A percentile compares a stretch with the other conserved stretches of the same genome.
phyloP scores from a whole-genome alignment of 2,888 invertebrate species.

The Nycteola revayana region DNA sequence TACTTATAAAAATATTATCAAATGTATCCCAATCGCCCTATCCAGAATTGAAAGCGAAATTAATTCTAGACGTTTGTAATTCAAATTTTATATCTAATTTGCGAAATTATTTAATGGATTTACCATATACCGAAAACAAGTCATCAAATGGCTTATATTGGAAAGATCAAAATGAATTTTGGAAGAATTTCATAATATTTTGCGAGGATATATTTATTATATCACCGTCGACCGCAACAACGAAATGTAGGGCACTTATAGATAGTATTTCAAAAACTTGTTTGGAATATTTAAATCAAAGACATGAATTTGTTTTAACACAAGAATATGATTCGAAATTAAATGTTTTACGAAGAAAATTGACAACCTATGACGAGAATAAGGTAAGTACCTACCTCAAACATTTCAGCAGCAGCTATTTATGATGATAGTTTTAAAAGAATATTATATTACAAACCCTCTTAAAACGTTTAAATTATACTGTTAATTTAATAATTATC shows the following conservation, averaged over 20 bases:
- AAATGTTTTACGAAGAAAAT: slow-evolving; percentile 37
- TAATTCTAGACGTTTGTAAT: slow-evolving; percentile 57
- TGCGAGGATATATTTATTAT: slow-evolving; percentile 55
- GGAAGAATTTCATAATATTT: slow-evolving; percentile 55
- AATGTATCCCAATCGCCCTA: slow-evolving; percentile 60
- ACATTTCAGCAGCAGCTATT: too few relatives aligned
- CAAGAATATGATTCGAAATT: slow-evolving; percentile 40
- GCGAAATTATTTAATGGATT: slow-evolving; percentile 53
- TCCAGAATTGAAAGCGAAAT: slow-evolving; percentile 50
- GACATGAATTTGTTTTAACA: slow-evolving; percentile 43
- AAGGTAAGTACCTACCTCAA: too few relatives aligned
- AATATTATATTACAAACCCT: too few relatives aligned
- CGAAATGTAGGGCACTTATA: slow-evolving; percentile 55
- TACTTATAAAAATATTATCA: slow-evolving; percentile 61
- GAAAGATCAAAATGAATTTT: slow-evolving; percentile 56
- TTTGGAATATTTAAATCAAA: slow-evolving; percentile 45
- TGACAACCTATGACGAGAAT: slow-evolving; percentile 40
- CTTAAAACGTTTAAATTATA: too few relatives aligned
- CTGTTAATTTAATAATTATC: too few relatives aligned
- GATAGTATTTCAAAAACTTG: slow-evolving; percentile 49
- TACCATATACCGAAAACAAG: slow-evolving; percentile 44
- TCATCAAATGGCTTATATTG: slow-evolving; percentile 48
- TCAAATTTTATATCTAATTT: slow-evolving; percentile 52
- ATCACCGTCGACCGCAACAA: slow-evolving; percentile 55
- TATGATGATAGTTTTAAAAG: too few relatives aligned